Evolutionary conservation across 2,113 vertebrate species (phyloP).

Genomic region (Tupaia chinensis): DNA sequence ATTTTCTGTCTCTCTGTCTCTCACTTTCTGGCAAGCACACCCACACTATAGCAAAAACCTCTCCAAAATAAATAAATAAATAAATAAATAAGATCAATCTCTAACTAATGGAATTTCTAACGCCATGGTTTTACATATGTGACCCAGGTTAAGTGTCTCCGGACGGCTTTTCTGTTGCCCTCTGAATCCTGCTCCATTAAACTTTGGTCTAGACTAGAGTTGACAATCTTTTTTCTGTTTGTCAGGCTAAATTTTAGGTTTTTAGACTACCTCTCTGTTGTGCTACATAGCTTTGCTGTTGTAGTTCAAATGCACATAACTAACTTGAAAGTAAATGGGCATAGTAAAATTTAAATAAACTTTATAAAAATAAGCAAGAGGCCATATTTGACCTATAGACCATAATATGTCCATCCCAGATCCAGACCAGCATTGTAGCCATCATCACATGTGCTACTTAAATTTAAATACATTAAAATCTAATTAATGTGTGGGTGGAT

Average conservation of each 20-base stretch:
- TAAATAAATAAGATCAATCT: not conserved
- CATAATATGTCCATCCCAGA: not conserved
- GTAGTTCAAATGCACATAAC: not conserved
- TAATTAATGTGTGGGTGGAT: too few species aligned
- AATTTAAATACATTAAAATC: not conserved
- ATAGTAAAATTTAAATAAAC: not conserved
- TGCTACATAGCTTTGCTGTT: not conserved
- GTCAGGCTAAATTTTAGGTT: not conserved
- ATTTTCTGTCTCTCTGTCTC: too few species aligned
- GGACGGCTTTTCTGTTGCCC: not conserved
- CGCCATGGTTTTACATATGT: not conserved
- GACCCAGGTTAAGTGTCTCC: not conserved
- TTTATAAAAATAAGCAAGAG: constrained; percentile 17
- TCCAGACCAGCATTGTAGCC: not conserved
- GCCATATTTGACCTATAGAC: not conserved
- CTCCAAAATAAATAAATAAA: too few species aligned
- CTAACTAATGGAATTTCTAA: constrained; percentile 24
- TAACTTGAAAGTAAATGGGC: not conserved
- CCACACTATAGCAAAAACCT: too few species aligned
- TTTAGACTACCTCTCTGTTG: not conserved
- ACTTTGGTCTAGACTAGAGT: not conserved
- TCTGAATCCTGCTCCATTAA: not conserved
- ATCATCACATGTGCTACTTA: not conserved
- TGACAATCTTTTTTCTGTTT: not conserved
- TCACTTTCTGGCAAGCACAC: too few species aligned